A percentile compares a stretch with the other conserved stretches of the same genome.
phyloP scores from a whole-genome alignment of 2,113 vertebrate species.

The Ctenomys sociabilis region DNA sequence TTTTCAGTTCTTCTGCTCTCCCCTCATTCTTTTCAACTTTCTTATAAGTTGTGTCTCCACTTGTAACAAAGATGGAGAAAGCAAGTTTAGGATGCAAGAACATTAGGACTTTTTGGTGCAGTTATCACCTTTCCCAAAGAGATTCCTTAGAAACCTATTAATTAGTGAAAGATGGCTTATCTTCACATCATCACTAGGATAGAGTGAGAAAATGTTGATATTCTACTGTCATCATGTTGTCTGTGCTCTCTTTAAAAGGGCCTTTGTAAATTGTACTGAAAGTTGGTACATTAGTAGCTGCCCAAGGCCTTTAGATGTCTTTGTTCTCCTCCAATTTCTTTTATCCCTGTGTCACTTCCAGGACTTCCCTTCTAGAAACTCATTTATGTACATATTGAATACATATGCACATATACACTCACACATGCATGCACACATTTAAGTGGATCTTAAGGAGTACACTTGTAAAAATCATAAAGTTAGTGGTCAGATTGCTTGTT shows the following conservation, averaged over 20 bases:
- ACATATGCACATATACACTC: not conserved
- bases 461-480: not conserved
- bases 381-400: not conserved
- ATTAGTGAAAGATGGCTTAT: slow-evolving; percentile 69
- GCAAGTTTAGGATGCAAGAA: slow-evolving; percentile 26
- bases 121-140: slow-evolving; percentile 62
- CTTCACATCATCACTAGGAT: slow-evolving; percentile 53
- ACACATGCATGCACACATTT: too few species aligned
- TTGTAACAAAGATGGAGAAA: slow-evolving; percentile 18
- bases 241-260: not conserved
- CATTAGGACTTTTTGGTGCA: slow-evolving; percentile 24
- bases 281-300: not conserved
- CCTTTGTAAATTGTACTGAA: not conserved
- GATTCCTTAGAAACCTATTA: slow-evolving; percentile 70
- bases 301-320: not conserved
- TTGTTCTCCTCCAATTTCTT: not conserved
- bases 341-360: not conserved
- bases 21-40: not conserved
- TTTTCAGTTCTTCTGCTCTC: not conserved
- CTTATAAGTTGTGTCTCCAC: not conserved
- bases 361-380: not conserved
- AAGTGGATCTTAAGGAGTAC: not conserved
- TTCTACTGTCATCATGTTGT: slow-evolving; percentile 36
- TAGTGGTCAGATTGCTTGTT: not conserved
- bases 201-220: slow-evolving; percentile 47